Evolutionary conservation across 2,797 vertebrate genomes (phyloP).

Genomic region (Malurus leucopterus): DNA sequence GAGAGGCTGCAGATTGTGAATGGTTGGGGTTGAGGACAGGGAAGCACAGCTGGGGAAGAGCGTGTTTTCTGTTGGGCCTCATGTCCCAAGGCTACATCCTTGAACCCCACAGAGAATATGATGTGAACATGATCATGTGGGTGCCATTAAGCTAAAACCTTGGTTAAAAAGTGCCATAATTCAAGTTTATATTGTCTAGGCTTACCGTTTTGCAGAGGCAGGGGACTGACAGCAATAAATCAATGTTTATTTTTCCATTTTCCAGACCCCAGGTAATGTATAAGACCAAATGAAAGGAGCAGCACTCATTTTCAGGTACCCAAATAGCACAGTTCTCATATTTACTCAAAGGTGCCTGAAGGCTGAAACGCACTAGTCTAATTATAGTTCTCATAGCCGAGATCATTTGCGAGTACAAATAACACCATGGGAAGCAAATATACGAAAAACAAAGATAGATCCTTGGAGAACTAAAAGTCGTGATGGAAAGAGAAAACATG

Average conservation of each 20-base stretch:
- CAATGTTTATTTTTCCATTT: not conserved
- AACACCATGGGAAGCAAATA: not conserved
- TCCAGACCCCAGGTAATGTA: not conserved
- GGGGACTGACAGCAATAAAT: not conserved
- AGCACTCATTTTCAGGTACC: not conserved
- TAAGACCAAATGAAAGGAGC: not conserved
- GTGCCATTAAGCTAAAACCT: not conserved
- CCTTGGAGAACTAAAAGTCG: not conserved
- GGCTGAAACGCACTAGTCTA: not conserved
- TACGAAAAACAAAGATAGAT: not conserved
- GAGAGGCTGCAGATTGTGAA: not conserved
- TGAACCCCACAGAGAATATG: not conserved
- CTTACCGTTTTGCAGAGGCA: not conserved
- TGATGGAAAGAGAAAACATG: not conserved
- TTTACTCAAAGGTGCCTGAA: slow-evolving; percentile 3
- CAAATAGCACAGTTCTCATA: not conserved
- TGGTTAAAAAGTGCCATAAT: not conserved
- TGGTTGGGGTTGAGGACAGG: fast-evolving
- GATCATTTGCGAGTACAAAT: slow-evolving; percentile 21
- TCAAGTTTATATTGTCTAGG: not conserved
- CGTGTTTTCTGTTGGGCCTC: not conserved
- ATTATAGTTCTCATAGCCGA: not conserved
- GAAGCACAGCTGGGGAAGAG: not conserved
- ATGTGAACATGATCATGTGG: not conserved
- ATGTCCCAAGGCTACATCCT: not conserved